Evolutionary conservation across 2,113 vertebrate genomes (phyloP).

Genomic region (Addax nasomaculatus): DNA sequence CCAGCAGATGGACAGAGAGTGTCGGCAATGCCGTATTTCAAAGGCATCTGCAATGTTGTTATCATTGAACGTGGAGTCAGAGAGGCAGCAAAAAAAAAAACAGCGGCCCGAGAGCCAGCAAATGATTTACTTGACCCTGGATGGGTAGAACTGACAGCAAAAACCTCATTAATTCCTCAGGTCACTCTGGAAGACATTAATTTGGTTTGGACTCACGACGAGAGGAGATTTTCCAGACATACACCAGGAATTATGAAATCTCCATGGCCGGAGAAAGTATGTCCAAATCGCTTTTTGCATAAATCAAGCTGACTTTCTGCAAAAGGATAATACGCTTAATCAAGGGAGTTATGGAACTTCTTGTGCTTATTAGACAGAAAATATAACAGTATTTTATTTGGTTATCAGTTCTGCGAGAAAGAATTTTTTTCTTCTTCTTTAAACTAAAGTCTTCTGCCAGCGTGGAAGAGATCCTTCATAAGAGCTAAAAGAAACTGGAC

Average conservation of each 20-base stretch:
- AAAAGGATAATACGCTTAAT: conserved; percentile 92
- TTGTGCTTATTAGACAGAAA: conserved; percentile 96
- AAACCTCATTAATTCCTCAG: conserved; percentile 99
- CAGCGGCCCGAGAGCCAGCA: conserved; percentile 87
- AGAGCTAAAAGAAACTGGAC: conserved; percentile 18
- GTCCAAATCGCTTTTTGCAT: conserved; percentile 89
- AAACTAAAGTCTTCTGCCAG: conserved; percentile 76
- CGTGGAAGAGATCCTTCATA: conserved; percentile 67
- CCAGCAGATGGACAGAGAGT: conserved; percentile 89
- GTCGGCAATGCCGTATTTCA: conserved; percentile 94
- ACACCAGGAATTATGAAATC: conserved; percentile 96
- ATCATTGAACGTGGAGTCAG: conserved; percentile 89
- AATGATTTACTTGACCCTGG: conserved; percentile 98
- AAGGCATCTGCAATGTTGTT: conserved; percentile 89
- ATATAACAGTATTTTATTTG: conserved; percentile 92
- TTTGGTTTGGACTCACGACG: conserved; percentile 93
- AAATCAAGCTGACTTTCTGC: conserved; percentile 92
- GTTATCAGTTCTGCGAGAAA: conserved; percentile 87
- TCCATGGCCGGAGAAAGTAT: conserved; percentile 89
- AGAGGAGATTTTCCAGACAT: conserved; percentile 96
- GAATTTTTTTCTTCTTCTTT: neutral
- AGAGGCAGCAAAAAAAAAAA: conserved; percentile 80
- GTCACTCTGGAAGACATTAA: conserved; percentile 96
- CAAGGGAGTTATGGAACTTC: conserved; percentile 93
- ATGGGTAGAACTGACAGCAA: conserved; percentile 88